phyloP scores from a whole-genome alignment of 92 coral and sea anemone species.

The Parazoanthus atlanticus region DNA sequence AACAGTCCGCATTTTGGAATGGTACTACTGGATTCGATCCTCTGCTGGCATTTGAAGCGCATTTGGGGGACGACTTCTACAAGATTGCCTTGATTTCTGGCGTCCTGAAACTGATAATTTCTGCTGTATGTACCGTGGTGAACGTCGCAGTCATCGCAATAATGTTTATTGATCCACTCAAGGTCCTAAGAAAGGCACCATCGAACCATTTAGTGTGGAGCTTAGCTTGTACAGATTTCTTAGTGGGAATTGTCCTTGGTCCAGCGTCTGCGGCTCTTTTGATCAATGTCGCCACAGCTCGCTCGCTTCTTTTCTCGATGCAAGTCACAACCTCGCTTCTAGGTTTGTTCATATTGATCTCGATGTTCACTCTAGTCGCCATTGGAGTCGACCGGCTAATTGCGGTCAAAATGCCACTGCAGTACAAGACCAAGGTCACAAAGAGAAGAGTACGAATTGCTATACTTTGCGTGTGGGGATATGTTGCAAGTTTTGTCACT shows the following conservation, averaged over 20 bases:
- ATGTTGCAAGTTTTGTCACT: not conserved
- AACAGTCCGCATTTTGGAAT: not conserved
- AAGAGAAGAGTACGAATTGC: not conserved
- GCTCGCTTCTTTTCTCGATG: not conserved
- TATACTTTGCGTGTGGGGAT: not conserved
- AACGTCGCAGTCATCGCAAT: not conserved
- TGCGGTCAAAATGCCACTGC: not conserved
- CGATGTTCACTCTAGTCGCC: not conserved
- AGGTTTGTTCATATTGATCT: not conserved
- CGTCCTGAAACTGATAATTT: not conserved
- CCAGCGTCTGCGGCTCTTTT: not conserved
- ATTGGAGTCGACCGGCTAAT: not conserved
- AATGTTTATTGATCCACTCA: constrained; percentile 12
- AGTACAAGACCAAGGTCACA: not conserved
- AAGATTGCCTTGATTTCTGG: not conserved
- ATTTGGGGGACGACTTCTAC: not conserved
- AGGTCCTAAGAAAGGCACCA: not conserved
- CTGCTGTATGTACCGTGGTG: not conserved
- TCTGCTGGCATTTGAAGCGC: not conserved
- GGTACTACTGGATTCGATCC: not conserved
- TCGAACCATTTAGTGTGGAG: constrained; percentile 6
- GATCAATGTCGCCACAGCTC: not conserved
- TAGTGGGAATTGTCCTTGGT: not conserved
- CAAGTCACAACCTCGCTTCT: not conserved
- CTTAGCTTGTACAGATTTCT: constrained; percentile 1